phyloP scores from a whole-genome alignment of 2,888 invertebrate species.

The Galerucella pusilla region DNA sequence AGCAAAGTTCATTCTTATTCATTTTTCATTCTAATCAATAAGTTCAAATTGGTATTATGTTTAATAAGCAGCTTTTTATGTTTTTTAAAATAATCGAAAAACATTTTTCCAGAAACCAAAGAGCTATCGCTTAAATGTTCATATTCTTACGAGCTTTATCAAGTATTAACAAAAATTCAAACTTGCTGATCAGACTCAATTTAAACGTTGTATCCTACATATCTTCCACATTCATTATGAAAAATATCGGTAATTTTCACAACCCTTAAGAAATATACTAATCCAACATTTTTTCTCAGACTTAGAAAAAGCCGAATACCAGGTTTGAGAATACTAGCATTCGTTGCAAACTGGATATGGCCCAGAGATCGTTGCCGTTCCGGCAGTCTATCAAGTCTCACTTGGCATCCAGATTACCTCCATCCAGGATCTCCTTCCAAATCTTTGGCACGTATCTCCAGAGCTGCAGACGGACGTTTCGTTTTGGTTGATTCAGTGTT shows the following conservation, averaged over 20 bases:
- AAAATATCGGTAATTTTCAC: not conserved
- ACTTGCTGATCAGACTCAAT: no score
- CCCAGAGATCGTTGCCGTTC: slow-evolving; percentile 77
- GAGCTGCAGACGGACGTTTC: slow-evolving; percentile 81
- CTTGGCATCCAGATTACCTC: slow-evolving; percentile 64
- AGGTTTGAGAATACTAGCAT: slow-evolving; percentile 83
- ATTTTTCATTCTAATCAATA: no score
- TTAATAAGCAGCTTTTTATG: no score
- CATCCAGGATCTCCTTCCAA: slow-evolving; percentile 61
- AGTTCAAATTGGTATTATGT: no score
- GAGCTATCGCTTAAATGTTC: no score
- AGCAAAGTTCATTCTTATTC: no score
- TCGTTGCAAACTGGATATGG: slow-evolving; percentile 81
- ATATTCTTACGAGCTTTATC: no score
- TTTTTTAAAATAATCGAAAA: no score
- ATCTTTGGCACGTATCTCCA: slow-evolving; percentile 74
- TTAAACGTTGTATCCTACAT: not conserved
- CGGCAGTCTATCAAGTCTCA: slow-evolving; percentile 62
- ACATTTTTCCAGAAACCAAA: no score
- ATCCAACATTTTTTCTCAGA: slow-evolving; percentile 67
- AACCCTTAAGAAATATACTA: not conserved
- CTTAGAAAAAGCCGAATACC: slow-evolving; percentile 95
- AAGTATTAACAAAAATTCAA: no score
- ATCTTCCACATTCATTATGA: not conserved
- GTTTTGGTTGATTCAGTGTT: slow-evolving; percentile 70